phyloP scores from a whole-genome alignment of 2,888 invertebrate species.

The Aphrophora alni region DNA sequence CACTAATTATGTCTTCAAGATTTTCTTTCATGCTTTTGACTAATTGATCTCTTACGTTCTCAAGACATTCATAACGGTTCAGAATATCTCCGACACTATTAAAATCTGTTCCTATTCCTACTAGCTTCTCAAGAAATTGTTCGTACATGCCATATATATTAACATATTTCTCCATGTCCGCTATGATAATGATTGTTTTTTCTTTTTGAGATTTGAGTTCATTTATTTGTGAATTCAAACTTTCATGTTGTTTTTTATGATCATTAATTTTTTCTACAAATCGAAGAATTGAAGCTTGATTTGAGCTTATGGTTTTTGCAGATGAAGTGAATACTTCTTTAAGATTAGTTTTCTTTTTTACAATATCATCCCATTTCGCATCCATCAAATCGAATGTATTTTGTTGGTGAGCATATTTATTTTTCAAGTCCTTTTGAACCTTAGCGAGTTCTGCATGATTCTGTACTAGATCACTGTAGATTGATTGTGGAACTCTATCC shows the following conservation, averaged over 20 bases:
- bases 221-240: neutral
- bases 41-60: neutral
- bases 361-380: neutral
- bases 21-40: neutral
- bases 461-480: neutral
- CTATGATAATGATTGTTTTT: neutral
- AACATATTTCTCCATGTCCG: neutral
- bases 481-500: constrained; percentile 27
- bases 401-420: neutral
- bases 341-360: neutral
- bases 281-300: neutral
- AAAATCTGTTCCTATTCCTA: neutral
- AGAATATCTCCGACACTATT: constrained; percentile 7
- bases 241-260: neutral
- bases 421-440: neutral
- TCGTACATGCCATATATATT: neutral
- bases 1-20: neutral
- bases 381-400: neutral
- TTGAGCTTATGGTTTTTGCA: neutral
- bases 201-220: constrained; percentile 14
- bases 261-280: neutral
- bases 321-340: neutral
- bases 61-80: constrained; percentile 9
- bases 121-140: neutral
- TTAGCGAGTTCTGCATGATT: neutral